Evolutionary conservation across 2,888 invertebrate species (phyloP).

Genomic region (Cabera pusaria): DNA sequence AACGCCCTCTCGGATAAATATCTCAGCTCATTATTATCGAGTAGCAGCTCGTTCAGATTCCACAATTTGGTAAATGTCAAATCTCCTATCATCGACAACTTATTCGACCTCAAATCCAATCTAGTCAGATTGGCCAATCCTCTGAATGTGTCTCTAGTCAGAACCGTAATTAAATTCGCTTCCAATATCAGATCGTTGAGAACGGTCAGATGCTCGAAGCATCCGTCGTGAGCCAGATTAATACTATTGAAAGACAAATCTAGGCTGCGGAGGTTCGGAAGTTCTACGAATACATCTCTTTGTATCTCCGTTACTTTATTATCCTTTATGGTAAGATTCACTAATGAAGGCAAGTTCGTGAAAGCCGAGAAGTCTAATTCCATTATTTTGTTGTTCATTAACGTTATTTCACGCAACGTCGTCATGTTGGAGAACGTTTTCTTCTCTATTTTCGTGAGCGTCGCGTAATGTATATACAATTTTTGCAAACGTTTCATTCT

Average conservation of each 20-base stretch:
- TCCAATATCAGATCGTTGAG: constrained; percentile 92
- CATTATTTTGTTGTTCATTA: constrained; percentile 88
- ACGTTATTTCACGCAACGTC: constrained; percentile 86
- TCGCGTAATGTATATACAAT: constrained; percentile 88
- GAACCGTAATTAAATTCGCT: constrained; percentile 87
- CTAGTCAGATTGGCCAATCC: constrained; percentile 89
- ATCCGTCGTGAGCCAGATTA: constrained; percentile 92
- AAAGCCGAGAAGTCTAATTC: constrained; percentile 88
- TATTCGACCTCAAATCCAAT: constrained; percentile 89
- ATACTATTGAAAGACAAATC: constrained; percentile 94
- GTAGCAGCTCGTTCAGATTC: constrained; percentile 87
- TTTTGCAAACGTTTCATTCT: constrained; percentile 86
- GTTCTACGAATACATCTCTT: constrained; percentile 88
- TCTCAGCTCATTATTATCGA: constrained; percentile 88
- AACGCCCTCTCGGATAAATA: constrained; percentile 90
- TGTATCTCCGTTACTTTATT: constrained; percentile 90
- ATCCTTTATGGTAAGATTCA: constrained; percentile 88
- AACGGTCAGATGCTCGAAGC: constrained; percentile 89
- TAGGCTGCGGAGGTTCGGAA: constrained; percentile 88
- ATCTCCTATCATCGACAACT: constrained; percentile 90
- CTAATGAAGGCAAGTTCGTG: constrained; percentile 87
- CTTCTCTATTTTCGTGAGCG: constrained; percentile 87
- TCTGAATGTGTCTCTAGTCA: constrained; percentile 90
- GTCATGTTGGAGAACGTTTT: constrained; percentile 90
- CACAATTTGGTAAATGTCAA: constrained; percentile 91